Evolutionary conservation across 2,113 vertebrate genomes (phyloP).

Genomic region (Aepyceros melampus): DNA sequence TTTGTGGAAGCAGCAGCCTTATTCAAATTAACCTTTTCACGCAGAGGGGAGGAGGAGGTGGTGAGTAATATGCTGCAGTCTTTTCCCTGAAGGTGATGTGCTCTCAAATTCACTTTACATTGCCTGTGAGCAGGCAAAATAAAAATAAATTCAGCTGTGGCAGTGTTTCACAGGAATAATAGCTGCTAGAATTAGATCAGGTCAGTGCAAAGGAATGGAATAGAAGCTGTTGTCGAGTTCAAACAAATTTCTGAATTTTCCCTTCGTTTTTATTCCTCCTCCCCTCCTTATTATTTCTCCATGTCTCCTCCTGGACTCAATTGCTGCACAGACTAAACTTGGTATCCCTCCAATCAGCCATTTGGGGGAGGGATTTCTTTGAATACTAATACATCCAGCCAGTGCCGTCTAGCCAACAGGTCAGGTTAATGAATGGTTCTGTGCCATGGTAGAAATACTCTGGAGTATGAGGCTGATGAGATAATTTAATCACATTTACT

Average conservation of each 20-base stretch:
- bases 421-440: slow-evolving; percentile 59
- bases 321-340: neutral
- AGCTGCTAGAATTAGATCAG: slow-evolving; percentile 68
- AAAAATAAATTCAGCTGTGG: slow-evolving; percentile 73
- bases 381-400: neutral
- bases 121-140: slow-evolving; percentile 72
- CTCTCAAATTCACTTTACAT: slow-evolving; percentile 62
- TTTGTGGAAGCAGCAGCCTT: slow-evolving; percentile 75
- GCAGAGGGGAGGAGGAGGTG: slow-evolving; percentile 15
- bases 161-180: slow-evolving; percentile 65
- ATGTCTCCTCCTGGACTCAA: neutral
- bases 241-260: slow-evolving; percentile 59
- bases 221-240: slow-evolving; percentile 31
- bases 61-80: slow-evolving; percentile 68
- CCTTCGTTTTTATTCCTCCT: neutral
- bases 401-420: neutral
- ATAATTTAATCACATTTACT: slow-evolving; percentile 69
- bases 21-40: slow-evolving; percentile 77
- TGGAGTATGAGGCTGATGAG: slow-evolving; percentile 32
- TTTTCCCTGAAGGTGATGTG: slow-evolving; percentile 74
- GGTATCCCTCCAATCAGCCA: slow-evolving; percentile 30
- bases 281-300: neutral
- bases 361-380: slow-evolving; percentile 37
- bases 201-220: slow-evolving; percentile 62
- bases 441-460: slow-evolving; percentile 50